Conservation (phyloP, 2,797 vertebrate species). For the Trichosurus vulpecula region DNA sequence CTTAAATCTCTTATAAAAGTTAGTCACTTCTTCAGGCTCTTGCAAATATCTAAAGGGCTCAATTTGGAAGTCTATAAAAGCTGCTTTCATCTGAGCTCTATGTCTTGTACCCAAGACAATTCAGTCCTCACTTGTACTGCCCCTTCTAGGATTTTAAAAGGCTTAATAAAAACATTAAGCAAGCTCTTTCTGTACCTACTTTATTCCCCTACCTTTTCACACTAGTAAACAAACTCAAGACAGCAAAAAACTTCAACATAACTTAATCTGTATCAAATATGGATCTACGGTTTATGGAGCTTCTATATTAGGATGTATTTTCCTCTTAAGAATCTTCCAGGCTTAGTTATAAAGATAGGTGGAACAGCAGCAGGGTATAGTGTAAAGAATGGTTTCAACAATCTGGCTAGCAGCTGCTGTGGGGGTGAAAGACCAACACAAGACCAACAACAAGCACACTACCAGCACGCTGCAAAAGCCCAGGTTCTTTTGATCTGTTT, state of each 20-base stretch:
- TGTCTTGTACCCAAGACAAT: conserved; percentile 13
- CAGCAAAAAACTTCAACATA: not conserved
- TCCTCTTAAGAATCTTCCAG: not conserved
- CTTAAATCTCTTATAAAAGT: not conserved
- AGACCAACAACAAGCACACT: too few species aligned
- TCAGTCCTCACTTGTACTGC: not conserved
- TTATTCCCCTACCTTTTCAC: not conserved
- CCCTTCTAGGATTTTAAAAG: conserved; percentile 39
- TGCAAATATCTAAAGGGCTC: conserved; percentile 4
- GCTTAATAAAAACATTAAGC: conserved; percentile 10
- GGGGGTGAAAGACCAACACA: too few species aligned
- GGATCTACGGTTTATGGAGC: not conserved
- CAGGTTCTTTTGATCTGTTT: too few species aligned
- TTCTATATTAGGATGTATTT: not conserved
- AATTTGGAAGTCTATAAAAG: conserved; percentile 7
- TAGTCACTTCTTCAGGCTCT: conserved; percentile 2
- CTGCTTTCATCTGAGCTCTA: conserved; percentile 37
- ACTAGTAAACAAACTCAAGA: conserved; percentile 4
- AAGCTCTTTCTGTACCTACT: conserved; percentile 1
- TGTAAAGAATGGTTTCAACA: too few species aligned
- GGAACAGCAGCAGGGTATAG: not conserved
- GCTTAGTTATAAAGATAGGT: not conserved
- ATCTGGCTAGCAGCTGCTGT: too few species aligned
- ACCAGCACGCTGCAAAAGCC: too few species aligned
- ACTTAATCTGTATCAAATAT: not conserved